Evolutionary conservation across 1,140 invertebrate genomes (phyloP), one percentile per base, ranked within the genome.

Genomic region (Hypsibius dujardini): DNA sequence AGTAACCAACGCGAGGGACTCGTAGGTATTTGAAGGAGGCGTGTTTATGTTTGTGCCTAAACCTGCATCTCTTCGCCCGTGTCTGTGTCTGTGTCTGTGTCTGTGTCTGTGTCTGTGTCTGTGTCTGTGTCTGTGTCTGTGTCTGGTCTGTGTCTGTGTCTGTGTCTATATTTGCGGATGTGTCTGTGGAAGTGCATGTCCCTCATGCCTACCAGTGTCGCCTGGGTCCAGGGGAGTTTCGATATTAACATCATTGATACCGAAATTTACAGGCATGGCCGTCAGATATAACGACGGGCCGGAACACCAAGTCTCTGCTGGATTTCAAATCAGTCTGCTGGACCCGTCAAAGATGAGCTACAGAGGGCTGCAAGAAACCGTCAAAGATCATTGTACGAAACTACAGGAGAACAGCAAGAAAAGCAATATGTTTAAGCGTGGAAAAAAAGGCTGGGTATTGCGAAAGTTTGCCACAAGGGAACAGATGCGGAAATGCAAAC

Each of bases 371-470:
- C 62, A 67, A 42, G 62, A 67, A 67, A 67, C 62, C 0, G 45
- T 67, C 7, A 67, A 45, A 67, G 62, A 67, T 3, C 62, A 67
- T 42, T 42, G 62, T 67, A 42, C 12, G 12, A 67, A 67, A 42
- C 62, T 67, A 7, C 62, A 67, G 42, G 62, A 67, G 42, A 45
- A 12, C 12, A 67, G 42, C 45, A 67, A 67, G 62, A 12, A 45
- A 15, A 67, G 62, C 42, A 67, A 67, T 67, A 3, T 42, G 3
- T 67, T 67, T 42, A 67, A 67, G 45, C 62, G 62, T 7, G 62
- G 62, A 12, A 67, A 67, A 67, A 67, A 67, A 42, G 62, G 62
- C 12, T 67, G 62, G 62, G 62, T 67, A 12, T 45, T 67, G 62
- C 62, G 62, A 3, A 67, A 67, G 42, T 67, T 67, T 42, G 62